A percentile compares a stretch with the other conserved stretches of the same genome.
Evolutionary conservation across 2,888 invertebrate species (phyloP).

Genomic region (Linyphia triangularis): DNA sequence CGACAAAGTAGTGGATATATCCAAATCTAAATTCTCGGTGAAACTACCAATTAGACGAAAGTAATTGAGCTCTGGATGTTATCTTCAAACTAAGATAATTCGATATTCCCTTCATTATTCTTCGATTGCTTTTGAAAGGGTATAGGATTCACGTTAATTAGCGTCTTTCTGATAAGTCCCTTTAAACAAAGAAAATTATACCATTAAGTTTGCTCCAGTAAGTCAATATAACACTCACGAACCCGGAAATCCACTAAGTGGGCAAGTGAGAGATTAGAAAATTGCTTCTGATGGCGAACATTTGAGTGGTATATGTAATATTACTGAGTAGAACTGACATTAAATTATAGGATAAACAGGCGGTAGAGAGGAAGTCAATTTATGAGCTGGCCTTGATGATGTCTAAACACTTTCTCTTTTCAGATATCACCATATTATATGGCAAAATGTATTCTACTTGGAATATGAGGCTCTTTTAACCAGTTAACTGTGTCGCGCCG

Average conservation of each 20-base stretch:
- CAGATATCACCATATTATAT: not conserved
- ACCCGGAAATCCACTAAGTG: constrained; percentile 16
- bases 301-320: constrained; percentile 5
- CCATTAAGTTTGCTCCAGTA: not conserved
- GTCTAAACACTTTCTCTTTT: not conserved
- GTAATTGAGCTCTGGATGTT: not conserved
- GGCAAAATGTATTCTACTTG: not conserved
- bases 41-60: not conserved
- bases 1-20: not conserved
- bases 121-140: not conserved
- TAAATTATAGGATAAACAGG: constrained; percentile 4
- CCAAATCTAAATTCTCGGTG: not conserved
- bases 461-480: no score
- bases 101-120: not conserved
- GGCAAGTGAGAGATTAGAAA: constrained; percentile 31
- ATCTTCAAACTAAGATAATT: not conserved
- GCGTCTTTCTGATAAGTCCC: not conserved
- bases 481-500: no score
- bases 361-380: constrained; percentile 2
- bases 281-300: constrained; percentile 15
- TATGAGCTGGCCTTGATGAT: not conserved
- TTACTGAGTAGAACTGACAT: constrained; percentile 5
- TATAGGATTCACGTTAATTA: not conserved
- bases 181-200: not conserved
- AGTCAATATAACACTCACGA: not conserved